Evolutionary conservation across 2,113 vertebrate genomes (phyloP).

Genomic region (Gallinago media): DNA sequence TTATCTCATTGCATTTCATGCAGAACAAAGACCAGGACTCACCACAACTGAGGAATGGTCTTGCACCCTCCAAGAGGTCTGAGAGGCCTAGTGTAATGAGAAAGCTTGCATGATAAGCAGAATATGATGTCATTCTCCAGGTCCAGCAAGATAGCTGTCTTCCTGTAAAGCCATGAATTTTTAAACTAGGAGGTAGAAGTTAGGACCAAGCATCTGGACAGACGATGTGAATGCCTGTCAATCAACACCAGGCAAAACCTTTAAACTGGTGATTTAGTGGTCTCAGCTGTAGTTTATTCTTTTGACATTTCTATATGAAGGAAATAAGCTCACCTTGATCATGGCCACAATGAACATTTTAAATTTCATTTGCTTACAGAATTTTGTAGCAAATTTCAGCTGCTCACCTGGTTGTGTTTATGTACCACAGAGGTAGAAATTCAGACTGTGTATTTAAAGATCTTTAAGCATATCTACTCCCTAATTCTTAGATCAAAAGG

Average conservation of each 20-base stretch:
- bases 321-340: not conserved
- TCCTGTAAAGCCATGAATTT: not conserved
- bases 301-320: not conserved
- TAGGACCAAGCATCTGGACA: not conserved
- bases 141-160: not conserved
- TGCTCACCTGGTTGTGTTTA: not conserved
- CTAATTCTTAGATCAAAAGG: not conserved
- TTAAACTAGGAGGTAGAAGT: not conserved
- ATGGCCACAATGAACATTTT: not conserved
- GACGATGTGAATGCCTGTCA: not conserved
- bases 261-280: not conserved
- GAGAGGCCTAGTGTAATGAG: not conserved
- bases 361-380: not conserved
- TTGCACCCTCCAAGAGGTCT: not conserved
- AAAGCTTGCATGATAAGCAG: not conserved
- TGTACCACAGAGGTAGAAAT: not conserved
- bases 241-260: not conserved
- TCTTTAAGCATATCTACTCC: not conserved
- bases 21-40: not conserved
- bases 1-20: not conserved
- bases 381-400: not conserved
- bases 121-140: not conserved
- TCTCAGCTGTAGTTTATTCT: not conserved
- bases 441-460: not conserved
- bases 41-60: not conserved